Conservation (phyloP, 2,888 invertebrate species). For the Drosophila meridionalis region DNA sequence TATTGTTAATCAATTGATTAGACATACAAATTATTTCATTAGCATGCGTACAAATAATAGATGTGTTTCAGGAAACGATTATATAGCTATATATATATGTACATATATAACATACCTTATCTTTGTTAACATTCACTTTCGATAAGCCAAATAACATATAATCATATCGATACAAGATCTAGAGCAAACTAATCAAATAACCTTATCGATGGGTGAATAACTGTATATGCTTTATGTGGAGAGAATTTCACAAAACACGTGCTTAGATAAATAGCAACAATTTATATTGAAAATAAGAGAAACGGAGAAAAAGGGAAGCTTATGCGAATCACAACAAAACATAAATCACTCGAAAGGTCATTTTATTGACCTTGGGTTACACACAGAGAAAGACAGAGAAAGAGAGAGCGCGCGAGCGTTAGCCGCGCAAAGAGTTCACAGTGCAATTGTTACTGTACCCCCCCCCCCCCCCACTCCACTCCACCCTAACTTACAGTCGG, state of each 20-base stretch:
- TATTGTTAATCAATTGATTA: slow-evolving; percentile 1
- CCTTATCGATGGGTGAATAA: slow-evolving; percentile 23
- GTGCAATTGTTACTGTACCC: slow-evolving; percentile 20
- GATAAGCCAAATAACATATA: slow-evolving; percentile 30
- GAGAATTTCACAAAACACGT: slow-evolving; percentile 28
- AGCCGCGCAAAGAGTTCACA: slow-evolving; percentile 26
- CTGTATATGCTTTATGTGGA: background rate
- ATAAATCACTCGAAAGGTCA: slow-evolving; percentile 58
- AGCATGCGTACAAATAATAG: background rate
- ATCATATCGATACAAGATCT: slow-evolving; percentile 31
- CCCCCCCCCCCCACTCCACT: background rate
- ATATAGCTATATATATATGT: background rate
- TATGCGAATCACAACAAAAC: slow-evolving; percentile 29
- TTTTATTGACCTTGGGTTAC: slow-evolving; percentile 48
- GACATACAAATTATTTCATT: slow-evolving; percentile 1
- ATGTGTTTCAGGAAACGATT: background rate
- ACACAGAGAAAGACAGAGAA: slow-evolving; percentile 14
- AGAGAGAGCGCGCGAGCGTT: background rate
- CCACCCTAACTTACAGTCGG: background rate
- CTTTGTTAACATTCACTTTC: slow-evolving; percentile 34
- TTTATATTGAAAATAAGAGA: background rate
- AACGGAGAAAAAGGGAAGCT: background rate
- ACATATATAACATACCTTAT: slow-evolving; percentile 19
- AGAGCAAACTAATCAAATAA: background rate
- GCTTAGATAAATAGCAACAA: slow-evolving; percentile 33